Percentiles rank a stretch among this genome's conserved stretches.
Evolutionary conservation across 1,140 invertebrate genomes (phyloP).

Genomic region (Venustaconcha ellipsiformis): DNA sequence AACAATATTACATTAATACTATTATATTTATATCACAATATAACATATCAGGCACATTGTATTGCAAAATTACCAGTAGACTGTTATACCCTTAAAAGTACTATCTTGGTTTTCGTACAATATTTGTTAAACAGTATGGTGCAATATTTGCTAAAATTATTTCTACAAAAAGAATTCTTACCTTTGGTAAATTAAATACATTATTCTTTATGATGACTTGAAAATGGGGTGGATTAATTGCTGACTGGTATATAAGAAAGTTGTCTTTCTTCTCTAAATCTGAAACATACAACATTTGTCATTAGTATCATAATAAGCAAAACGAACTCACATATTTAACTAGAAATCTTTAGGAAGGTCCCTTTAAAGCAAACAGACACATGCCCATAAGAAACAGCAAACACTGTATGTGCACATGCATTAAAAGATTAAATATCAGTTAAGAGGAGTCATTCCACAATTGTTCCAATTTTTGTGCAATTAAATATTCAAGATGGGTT

Average conservation of each 20-base stretch:
- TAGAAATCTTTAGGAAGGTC: no score
- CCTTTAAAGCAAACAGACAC: no score
- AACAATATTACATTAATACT: background rate
- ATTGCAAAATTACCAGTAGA: background rate
- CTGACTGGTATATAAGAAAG: slow-evolving; percentile 67
- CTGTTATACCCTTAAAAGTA: background rate
- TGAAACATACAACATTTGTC: slow-evolving; percentile 17
- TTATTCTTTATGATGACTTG: slow-evolving; percentile 77
- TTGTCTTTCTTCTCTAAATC: slow-evolving; percentile 63
- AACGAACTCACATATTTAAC: no score
- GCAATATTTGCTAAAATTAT: background rate
- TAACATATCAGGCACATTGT: background rate
- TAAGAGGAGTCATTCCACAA: no score
- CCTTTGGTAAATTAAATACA: slow-evolving; percentile 77
- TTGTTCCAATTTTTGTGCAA: no score
- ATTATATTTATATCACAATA: no score
- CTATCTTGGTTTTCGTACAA: background rate
- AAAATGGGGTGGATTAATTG: slow-evolving; percentile 80
- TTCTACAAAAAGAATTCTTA: slow-evolving; percentile 54
- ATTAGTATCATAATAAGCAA: no score
- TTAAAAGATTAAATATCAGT: no score
- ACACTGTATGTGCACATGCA: no score
- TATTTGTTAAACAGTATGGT: background rate
- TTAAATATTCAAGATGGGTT: no score
- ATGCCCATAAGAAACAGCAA: no score